Evolutionary conservation across 1,140 invertebrate genomes (phyloP).

Genomic region (Sitobion miscanthi): DNA sequence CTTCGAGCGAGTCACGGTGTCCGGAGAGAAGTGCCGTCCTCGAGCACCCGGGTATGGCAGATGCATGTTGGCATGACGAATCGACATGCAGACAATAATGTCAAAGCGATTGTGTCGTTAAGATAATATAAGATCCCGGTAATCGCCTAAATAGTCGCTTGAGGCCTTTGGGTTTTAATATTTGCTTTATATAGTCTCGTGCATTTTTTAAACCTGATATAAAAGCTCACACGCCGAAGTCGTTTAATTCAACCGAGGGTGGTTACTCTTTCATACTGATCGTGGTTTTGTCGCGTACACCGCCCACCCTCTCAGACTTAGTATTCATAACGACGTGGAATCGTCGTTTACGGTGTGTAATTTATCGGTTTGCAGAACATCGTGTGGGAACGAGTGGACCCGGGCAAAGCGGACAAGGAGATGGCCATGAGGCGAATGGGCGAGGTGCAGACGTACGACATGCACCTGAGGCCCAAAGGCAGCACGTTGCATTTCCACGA

Average conservation of each 20-base stretch:
- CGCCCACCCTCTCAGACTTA: accelerated
- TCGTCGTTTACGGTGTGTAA: neutral
- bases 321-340: neutral
- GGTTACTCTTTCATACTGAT: too few species aligned
- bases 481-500: slow-evolving; percentile 59
- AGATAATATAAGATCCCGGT: too few species aligned
- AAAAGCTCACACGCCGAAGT: neutral
- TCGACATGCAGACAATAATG: too few species aligned
- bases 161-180: neutral
- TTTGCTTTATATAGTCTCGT: neutral
- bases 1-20: too few species aligned
- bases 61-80: too few species aligned
- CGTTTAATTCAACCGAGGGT: neutral
- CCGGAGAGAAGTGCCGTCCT: too few species aligned
- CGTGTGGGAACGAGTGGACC: slow-evolving; percentile 61
- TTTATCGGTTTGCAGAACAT: slow-evolving; percentile 59
- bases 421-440: slow-evolving; percentile 58
- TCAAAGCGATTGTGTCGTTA: too few species aligned
- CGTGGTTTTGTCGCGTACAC: too few species aligned
- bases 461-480: slow-evolving; percentile 59
- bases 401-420: slow-evolving; percentile 59
- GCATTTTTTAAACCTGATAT: neutral
- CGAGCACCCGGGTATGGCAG: too few species aligned
- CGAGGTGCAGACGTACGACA: slow-evolving; percentile 58
- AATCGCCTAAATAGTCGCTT: neutral